Percentiles rank a stretch among this genome's conserved stretches.
These are phyloP conservation scores for Rhabdomys pumilio DNA, from an alignment of 2,797 vertebrate species.

Conservation along the genomic window DNA sequence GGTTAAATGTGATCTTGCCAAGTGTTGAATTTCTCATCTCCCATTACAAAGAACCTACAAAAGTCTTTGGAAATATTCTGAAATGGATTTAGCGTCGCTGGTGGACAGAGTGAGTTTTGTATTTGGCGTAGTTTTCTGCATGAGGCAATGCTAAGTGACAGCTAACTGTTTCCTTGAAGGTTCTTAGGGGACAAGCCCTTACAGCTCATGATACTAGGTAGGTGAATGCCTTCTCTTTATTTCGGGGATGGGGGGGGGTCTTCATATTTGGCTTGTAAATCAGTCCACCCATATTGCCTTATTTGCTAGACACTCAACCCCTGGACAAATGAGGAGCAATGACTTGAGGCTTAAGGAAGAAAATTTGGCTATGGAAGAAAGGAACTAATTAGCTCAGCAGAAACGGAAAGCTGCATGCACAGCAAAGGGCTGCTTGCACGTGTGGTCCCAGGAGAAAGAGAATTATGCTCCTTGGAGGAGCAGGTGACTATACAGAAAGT, in stretches of 20 bases:
- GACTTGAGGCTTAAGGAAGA: slow-evolving; percentile 11
- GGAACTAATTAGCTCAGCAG: slow-evolving; percentile 46
- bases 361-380: background rate
- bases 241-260: background rate
- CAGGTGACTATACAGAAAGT: background rate
- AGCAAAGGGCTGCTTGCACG: background rate
- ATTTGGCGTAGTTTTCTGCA: slow-evolving; percentile 53
- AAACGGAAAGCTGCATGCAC: background rate
- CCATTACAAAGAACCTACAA: slow-evolving; percentile 62
- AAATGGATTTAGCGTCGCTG: slow-evolving; percentile 46
- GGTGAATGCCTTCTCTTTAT: slow-evolving; percentile 16
- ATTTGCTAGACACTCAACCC: background rate
- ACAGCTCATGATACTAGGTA: slow-evolving; percentile 67
- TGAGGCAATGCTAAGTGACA: slow-evolving; percentile 50
- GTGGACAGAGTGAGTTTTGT: slow-evolving; percentile 16
- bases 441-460: background rate
- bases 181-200: slow-evolving; percentile 67
- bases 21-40: slow-evolving; percentile 55
- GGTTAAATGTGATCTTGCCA: slow-evolving; percentile 62
- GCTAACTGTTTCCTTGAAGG: slow-evolving; percentile 68
- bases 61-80: slow-evolving; percentile 75
- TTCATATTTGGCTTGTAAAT: slow-evolving; percentile 30
- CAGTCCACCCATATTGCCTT: slow-evolving; percentile 49
- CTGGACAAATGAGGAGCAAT: background rate
- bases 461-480: background rate